These are phyloP conservation scores for Seriola aureovittata DNA, from an alignment of 2,113 vertebrate species.

Conservation along the genomic window DNA sequence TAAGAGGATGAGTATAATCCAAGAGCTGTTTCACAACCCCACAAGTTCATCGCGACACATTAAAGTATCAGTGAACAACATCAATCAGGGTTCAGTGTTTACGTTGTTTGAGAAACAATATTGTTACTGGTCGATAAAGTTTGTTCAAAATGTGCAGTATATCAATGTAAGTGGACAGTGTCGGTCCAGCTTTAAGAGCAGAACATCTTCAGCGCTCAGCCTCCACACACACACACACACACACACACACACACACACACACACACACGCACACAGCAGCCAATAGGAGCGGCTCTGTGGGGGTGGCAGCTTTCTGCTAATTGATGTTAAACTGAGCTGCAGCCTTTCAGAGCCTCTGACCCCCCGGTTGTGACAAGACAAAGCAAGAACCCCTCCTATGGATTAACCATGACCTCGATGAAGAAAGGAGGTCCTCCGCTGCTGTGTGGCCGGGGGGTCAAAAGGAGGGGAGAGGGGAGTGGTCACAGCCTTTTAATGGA, in stretches of 20 bases:
- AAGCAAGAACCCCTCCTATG: constrained; percentile 1
- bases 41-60: too few species aligned
- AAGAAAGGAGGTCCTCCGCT: constrained; percentile 22
- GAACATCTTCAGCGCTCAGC: too few species aligned
- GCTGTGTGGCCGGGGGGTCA: constrained; percentile 2
- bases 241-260: constrained; percentile 1
- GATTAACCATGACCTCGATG: constrained; percentile 30
- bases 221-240: too few species aligned
- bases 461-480: not conserved
- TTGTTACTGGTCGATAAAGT: too few species aligned
- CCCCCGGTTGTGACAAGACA: constrained; percentile 17
- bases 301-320: constrained; percentile 36
- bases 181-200: too few species aligned
- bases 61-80: too few species aligned
- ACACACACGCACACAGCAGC: constrained; percentile 6
- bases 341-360: constrained; percentile 52
- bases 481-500: constrained; percentile 21
- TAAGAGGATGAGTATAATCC: too few species aligned
- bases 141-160: too few species aligned
- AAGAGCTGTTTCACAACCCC: too few species aligned
- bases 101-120: too few species aligned
- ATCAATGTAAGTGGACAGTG: too few species aligned
- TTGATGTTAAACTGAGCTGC: constrained; percentile 59
- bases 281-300: not conserved
- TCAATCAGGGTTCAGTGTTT: too few species aligned